Base-by-base conservation (phyloP, 2,797 vertebrate genomes). In the Rhodeus uyekii region DNA sequence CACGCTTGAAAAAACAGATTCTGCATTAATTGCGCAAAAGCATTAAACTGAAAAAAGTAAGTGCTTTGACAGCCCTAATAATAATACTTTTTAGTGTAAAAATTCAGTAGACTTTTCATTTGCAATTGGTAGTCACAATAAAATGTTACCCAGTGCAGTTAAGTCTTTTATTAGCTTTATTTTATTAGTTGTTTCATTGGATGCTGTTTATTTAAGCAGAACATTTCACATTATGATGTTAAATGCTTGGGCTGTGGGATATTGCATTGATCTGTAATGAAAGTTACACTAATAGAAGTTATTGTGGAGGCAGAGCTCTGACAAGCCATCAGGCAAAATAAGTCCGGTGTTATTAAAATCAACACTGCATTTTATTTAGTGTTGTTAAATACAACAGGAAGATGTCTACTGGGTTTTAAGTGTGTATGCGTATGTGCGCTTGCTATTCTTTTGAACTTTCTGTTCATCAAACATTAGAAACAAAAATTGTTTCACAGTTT, bases 341-440 rank as follows among this genome's bases (percentile, higher is more conserved):
- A 22, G 39, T 34, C 14, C 22, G 4, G 32, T 18, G 34, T 6
- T 74, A 72, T 53, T 53, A 34, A 58, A 58, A 27, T 39, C 50
- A 58, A n/a, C 72, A 58, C 48, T 38, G 72, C 50, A 55, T 58
- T 74, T 74, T 74, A 74, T 74, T 74, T 55, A 39, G 50, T 18
- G 50, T 74, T 58, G 72, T 74, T 9, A 74, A 74, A 55, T 74
- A 38, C 50, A 58, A 38, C 34, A 58, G 34, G 32, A 27, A 27
- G 53, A 39, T 10, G 14, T 27, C 38, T 38, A 10, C 34, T 74
- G 34, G 46, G 29, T 34, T 72, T 72, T 36, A 53, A n/a, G 39
- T 1, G 9, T 3, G 10, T 42, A 10, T 3, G 39, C 12, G 39
- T 12, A 10, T 39, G 39, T 12, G 39, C 12, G 39, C 4, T 2